Evolutionary conservation across 2,797 vertebrate species (phyloP).

Genomic region (Fratercula arctica): DNA sequence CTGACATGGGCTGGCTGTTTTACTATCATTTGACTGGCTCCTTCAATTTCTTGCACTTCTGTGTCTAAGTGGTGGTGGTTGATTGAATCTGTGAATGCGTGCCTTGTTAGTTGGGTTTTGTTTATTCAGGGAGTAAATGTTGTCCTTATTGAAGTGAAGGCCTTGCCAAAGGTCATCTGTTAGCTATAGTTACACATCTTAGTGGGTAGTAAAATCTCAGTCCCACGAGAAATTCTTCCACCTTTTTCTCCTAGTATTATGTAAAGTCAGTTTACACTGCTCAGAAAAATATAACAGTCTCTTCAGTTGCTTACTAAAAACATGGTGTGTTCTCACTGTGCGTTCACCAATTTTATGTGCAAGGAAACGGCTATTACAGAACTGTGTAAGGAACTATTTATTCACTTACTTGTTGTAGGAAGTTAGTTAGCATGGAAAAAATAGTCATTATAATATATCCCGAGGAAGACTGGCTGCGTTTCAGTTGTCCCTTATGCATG

Average conservation of each 20-base stretch:
- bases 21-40: not conserved
- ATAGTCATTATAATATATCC: not conserved
- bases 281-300: not conserved
- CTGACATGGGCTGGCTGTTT: not conserved
- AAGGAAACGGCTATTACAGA: not conserved
- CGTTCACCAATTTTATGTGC: not conserved
- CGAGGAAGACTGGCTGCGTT: not conserved
- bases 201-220: not conserved
- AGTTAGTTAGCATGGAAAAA: not conserved
- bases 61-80: not conserved
- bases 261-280: not conserved
- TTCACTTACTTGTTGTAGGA: not conserved
- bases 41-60: not conserved
- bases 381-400: not conserved
- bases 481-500: not conserved
- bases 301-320: not conserved
- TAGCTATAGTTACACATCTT: not conserved
- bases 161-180: slow-evolving; percentile 35
- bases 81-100: not conserved
- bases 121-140: slow-evolving; percentile 52
- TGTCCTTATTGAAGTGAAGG: not conserved
- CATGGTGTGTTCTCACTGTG: not conserved
- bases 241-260: not conserved
- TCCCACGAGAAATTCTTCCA: not conserved
- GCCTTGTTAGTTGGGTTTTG: not conserved